Conservation (phyloP, 1,140 invertebrate genomes). For the Drosophila parvula region DNA sequence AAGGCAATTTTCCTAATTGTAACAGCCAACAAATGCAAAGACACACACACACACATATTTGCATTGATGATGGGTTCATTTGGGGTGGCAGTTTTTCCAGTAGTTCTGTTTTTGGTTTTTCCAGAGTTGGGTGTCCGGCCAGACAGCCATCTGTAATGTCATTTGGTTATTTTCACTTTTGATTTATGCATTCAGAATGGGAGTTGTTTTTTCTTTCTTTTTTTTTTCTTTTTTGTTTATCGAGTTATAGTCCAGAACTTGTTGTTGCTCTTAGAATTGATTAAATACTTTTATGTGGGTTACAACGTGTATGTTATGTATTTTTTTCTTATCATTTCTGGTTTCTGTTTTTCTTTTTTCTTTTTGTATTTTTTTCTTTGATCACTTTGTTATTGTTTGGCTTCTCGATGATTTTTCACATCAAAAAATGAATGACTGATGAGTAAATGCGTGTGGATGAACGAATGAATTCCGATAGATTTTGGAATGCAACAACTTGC, state of each 20-base stretch:
- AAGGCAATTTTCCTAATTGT: constrained; percentile 29
- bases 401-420: constrained; percentile 40
- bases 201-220: constrained; percentile 27
- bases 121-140: constrained; percentile 15
- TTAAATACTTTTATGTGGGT: constrained; percentile 38
- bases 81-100: not conserved
- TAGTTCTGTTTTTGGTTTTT: constrained; percentile 1
- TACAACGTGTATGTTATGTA: constrained; percentile 46
- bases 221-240: constrained; percentile 26
- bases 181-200: constrained; percentile 71
- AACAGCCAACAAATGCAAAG: not conserved
- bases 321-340: constrained; percentile 17
- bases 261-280: constrained; percentile 58
- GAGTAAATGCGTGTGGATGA: constrained; percentile 32
- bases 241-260: constrained; percentile 66
- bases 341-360: constrained; percentile 7
- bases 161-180: constrained; percentile 52
- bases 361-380: constrained; percentile 20
- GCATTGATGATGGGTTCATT: not conserved
- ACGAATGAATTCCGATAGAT: constrained; percentile 37
- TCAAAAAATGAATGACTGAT: constrained; percentile 31
- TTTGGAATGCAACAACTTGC: constrained; percentile 36
- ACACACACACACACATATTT: constrained; percentile 2
- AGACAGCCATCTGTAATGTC: constrained; percentile 46
- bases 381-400: constrained; percentile 28